These are phyloP conservation scores for Nematolebias whitei DNA, from an alignment of 2,113 vertebrate species.

Conservation along the genomic window DNA sequence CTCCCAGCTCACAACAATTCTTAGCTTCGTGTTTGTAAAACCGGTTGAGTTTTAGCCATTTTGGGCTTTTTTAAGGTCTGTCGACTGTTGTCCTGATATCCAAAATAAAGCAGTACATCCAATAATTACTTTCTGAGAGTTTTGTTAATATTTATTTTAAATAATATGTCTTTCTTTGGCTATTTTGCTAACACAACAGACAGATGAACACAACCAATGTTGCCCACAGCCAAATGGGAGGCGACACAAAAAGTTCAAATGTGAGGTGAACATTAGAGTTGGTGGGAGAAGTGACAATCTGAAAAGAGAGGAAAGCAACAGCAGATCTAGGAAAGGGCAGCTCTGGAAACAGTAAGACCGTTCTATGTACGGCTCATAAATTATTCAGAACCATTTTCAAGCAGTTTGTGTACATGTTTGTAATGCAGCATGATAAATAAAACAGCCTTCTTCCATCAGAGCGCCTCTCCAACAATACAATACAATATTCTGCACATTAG, in stretches of 20 bases:
- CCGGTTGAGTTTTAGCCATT: no score
- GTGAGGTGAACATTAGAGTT: neutral
- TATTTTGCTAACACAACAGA: no score
- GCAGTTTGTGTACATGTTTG: neutral
- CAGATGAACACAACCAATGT: no score
- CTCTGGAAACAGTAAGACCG: constrained; percentile 15
- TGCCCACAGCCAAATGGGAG: no score
- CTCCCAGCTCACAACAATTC: no score
- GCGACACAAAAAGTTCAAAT: neutral
- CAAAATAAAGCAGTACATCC: no score
- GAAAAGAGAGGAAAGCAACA: neutral
- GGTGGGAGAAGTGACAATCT: neutral
- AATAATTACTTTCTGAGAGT: no score
- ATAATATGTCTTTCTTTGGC: no score
- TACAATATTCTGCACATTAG: neutral
- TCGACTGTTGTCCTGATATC: no score
- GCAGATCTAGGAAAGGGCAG: constrained; percentile 6
- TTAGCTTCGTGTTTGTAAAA: no score
- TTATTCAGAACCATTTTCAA: constrained; percentile 43
- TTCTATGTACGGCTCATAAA: constrained; percentile 41
- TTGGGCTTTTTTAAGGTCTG: no score
- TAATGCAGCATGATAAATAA: constrained; percentile 36
- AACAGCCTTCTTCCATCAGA: constrained; percentile 5
- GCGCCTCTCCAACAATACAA: neutral
- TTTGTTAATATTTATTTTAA: no score